phyloP scores from a whole-genome alignment of 2,113 vertebrate genomes.

The Tetraodon nigroviridis region DNA sequence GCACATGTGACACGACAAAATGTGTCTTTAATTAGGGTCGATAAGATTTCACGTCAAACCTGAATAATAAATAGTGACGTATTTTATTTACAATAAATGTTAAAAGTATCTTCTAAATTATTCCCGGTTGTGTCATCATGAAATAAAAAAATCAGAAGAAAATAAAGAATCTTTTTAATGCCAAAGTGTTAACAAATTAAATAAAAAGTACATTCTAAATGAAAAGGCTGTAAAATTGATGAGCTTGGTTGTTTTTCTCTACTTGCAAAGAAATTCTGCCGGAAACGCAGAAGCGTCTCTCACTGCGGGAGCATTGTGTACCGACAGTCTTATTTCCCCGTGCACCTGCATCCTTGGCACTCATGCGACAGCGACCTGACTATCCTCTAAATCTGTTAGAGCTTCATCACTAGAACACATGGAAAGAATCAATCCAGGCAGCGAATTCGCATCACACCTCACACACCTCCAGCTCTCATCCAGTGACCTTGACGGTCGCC shows the following conservation, averaged over 20 bases:
- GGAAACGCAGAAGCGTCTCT: conserved; percentile 44
- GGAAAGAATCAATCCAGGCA: conserved; percentile 63
- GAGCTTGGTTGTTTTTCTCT: conserved; percentile 26
- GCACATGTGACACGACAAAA: no score
- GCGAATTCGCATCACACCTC: conserved; percentile 69
- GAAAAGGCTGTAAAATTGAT: conserved; percentile 3
- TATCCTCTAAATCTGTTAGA: conserved; percentile 64
- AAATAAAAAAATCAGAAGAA: no score
- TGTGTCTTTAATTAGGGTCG: no score
- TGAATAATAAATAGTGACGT: background rate
- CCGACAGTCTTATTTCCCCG: conserved; percentile 58
- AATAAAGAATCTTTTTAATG: no score
- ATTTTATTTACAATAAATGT: background rate
- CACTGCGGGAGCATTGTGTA: conserved; percentile 45
- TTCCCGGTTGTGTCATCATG: no score
- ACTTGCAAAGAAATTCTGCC: conserved; percentile 42
- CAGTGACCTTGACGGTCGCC: conserved; percentile 65
- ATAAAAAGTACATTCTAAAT: no score
- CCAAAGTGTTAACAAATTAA: no score
- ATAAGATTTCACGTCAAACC: no score
- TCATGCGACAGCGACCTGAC: conserved; percentile 60
- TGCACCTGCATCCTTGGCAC: conserved; percentile 36
- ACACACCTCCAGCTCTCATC: conserved; percentile 64
- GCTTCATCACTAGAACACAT: conserved; percentile 69
- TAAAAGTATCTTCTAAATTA: no score